Base-by-base conservation (phyloP, 2,888 invertebrate species). In the Ametastegia equiseti region DNA sequence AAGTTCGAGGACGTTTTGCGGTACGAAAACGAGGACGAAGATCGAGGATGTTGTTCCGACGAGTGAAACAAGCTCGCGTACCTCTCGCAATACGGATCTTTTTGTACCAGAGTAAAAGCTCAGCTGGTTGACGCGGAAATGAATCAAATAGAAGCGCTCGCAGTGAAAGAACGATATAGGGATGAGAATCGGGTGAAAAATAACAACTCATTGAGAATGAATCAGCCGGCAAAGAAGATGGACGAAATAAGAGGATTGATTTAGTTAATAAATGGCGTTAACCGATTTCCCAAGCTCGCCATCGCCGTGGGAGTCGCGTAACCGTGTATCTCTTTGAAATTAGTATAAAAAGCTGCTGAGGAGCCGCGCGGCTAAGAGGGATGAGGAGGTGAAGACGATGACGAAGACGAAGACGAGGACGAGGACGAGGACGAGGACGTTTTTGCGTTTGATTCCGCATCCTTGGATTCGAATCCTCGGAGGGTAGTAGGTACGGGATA, bases 381-480 rank as follows among this genome's bases (percentile, higher is more conserved):
- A n/a, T n/a, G 36, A 75, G 2, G 54, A 54, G 19, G 75, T 15
- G 19, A 73, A 42, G 45, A 50, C 50, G 50, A 54, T 50, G 33
- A 73, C 73, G 73, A 50, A 54, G 73, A 73, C 42, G 69, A 69
- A 15, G 54, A 73, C 30, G 73, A 42, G n/a, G 42, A 69, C 50
- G 69, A 69, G 30, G 54, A 73, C 30, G 73, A 42, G n/a, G 42
- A 69, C 50, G 73, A 73, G 39, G 60, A 77, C 39, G 77, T 57
- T 60, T 77, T 60, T 60, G 39, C 60, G 60, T 78, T 78, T 42
- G 78, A 78, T 63, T 57, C 63, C 45, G 78, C 78, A 78, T 78
- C 78, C 63, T 63, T 63, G 78, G 78, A 78, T 57, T 42, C 42
- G 78, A 78, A 78, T 60, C 78, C 78, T 57, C 60, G 60, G 60